A percentile compares a stretch with the other conserved stretches of the same genome.
These are phyloP conservation scores for Metacarcinus magister DNA, from an alignment of 2,888 invertebrate genomes.

Conservation along the genomic window DNA sequence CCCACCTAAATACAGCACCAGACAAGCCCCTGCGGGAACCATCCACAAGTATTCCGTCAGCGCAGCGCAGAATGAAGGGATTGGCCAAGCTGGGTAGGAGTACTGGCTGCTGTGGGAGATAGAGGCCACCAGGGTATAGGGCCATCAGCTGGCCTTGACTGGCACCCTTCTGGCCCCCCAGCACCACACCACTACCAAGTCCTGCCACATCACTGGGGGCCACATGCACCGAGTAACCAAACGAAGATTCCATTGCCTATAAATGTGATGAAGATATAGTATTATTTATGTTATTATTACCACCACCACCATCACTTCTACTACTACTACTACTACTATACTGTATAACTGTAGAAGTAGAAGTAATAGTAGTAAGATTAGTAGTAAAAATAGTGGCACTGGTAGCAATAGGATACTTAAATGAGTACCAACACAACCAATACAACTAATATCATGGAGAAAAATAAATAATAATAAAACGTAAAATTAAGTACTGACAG, in stretches of 20 bases:
- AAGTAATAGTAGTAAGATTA: too few species aligned
- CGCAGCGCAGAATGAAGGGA: conserved; percentile 86
- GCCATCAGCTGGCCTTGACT: conserved; percentile 83
- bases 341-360: too few species aligned
- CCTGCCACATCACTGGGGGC: not conserved
- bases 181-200: not conserved
- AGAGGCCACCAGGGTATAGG: conserved; percentile 85
- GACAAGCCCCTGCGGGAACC: conserved; percentile 86
- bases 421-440: not conserved
- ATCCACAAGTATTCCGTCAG: conserved; percentile 86
- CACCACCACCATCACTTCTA: not conserved
- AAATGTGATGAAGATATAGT: not conserved
- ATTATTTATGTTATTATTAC: not conserved
- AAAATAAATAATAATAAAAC: too few species aligned
- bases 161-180: conserved; percentile 82
- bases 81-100: conserved; percentile 86
- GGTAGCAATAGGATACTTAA: too few species aligned
- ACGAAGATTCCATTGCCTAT: not conserved
- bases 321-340: not conserved
- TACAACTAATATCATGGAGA: too few species aligned
- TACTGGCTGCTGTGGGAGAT: conserved; percentile 85
- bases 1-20: conserved; percentile 84
- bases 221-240: not conserved
- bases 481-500: too few species aligned
- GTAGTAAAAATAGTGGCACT: too few species aligned